phyloP scores from a whole-genome alignment of 2,113 vertebrate species.

The Dipodomys spectabilis region DNA sequence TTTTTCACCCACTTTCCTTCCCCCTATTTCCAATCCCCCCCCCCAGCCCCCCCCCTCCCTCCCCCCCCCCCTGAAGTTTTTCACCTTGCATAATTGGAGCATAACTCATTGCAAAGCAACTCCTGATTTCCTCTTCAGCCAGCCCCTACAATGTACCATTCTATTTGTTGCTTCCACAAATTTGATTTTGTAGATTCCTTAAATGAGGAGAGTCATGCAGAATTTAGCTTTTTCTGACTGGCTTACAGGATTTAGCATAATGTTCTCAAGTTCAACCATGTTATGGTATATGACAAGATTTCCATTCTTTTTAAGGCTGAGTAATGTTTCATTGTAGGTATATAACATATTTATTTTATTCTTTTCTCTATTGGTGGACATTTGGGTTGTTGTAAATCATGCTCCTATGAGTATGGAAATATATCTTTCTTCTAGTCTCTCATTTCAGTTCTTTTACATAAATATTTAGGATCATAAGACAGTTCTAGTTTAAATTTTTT shows the following conservation, averaged over 20 bases:
- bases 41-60: too few species aligned
- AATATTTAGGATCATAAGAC: not conserved
- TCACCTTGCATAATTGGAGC: not conserved
- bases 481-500: not conserved
- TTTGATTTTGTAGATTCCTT: not conserved
- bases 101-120: not conserved
- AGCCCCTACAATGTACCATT: not conserved
- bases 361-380: not conserved
- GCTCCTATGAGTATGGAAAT: not conserved
- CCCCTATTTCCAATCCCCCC: too few species aligned
- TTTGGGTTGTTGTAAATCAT: not conserved
- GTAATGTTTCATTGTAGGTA: not conserved
- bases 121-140: not conserved
- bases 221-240: not conserved
- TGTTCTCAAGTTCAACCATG: not conserved
- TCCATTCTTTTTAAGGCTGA: not conserved
- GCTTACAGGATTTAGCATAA: conserved; percentile 1
- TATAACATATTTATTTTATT: not conserved
- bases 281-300: not conserved
- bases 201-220: not conserved
- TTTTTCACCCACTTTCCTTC: too few species aligned
- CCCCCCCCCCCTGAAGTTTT: not conserved
- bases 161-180: not conserved
- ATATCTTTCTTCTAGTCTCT: not conserved
- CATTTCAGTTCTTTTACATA: not conserved